Conservation (phyloP, 2,797 vertebrate genomes). For the Aphelocoma californica region DNA sequence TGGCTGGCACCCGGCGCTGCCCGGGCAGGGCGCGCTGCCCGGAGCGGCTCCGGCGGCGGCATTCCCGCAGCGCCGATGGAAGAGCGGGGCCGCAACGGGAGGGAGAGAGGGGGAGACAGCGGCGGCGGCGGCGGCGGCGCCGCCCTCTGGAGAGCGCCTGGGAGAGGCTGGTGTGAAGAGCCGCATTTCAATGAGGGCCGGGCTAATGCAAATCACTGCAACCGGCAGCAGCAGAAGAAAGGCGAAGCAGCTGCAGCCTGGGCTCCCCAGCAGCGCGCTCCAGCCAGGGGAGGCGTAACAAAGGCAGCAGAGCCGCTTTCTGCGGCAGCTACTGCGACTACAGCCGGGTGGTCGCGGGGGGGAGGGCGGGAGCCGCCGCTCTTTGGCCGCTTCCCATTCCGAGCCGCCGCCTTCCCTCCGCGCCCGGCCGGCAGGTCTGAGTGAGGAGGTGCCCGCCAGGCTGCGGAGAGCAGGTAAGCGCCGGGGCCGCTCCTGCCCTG, state of each 20-base stretch:
- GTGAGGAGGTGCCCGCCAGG: neutral
- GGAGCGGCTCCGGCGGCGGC: neutral
- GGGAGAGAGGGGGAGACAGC: neutral
- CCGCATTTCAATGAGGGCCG: slow-evolving; percentile 81
- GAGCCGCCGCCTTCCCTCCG: neutral
- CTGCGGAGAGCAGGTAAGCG: slow-evolving; percentile 26
- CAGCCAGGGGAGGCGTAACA: slow-evolving; percentile 72
- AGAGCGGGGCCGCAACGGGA: neutral
- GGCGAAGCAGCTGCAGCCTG: slow-evolving; percentile 72
- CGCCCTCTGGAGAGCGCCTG: slow-evolving; percentile 67
- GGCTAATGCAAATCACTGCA: slow-evolving; percentile 83
- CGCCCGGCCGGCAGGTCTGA: neutral
- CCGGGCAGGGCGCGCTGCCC: neutral
- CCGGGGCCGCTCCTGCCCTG: neutral
- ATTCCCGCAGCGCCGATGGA: neutral
- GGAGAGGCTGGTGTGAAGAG: slow-evolving; percentile 76
- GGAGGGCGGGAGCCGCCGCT: neutral
- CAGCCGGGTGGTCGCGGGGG: neutral
- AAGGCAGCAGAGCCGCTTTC: slow-evolving; percentile 69
- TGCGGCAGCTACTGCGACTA: slow-evolving; percentile 34
- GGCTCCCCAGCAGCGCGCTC: slow-evolving; percentile 53
- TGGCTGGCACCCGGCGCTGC: neutral
- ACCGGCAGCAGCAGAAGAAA: slow-evolving; percentile 73
- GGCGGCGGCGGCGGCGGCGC: slow-evolving; percentile 43
- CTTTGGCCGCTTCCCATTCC: neutral